phyloP scores from a whole-genome alignment of 1,140 invertebrate genomes.

The Venturia canescens region DNA sequence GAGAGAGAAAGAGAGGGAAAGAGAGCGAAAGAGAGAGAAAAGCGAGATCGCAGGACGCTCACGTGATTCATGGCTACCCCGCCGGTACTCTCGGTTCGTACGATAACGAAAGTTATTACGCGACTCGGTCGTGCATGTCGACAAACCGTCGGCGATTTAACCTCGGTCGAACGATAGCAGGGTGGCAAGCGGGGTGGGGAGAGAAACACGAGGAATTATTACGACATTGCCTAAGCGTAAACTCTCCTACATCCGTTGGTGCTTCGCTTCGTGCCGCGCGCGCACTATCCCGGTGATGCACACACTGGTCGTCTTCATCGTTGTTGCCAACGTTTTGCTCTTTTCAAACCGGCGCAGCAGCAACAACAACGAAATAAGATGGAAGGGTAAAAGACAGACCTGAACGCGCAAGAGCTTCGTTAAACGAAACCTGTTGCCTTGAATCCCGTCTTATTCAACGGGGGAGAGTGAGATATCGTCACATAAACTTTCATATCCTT shows the following conservation, averaged over 20 bases:
- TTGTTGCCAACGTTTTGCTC: constrained; percentile 10
- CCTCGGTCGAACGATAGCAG: constrained; percentile 37
- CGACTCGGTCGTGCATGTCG: constrained; percentile 65
- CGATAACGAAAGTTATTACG: constrained; percentile 68
- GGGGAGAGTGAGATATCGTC: constrained; percentile 42
- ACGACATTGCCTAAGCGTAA: constrained; percentile 49
- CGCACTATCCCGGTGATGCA: constrained; percentile 24
- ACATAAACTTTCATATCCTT: constrained; percentile 49
- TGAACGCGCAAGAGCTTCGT: constrained; percentile 56
- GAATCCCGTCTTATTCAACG: constrained; percentile 38
- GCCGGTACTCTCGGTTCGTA: constrained; percentile 43
- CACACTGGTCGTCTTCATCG: constrained; percentile 5
- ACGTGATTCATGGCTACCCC: constrained; percentile 64
- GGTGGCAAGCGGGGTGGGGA: not conserved
- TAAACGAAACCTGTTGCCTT: constrained; percentile 66
- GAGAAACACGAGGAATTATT: constrained; percentile 65
- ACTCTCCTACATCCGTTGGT: constrained; percentile 34
- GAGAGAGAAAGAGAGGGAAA: constrained; percentile 12
- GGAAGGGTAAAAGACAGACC: constrained; percentile 17
- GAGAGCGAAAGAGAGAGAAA: constrained; percentile 10
- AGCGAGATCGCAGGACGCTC: constrained; percentile 40
- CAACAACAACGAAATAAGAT: constrained; percentile 32
- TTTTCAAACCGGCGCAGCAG: constrained; percentile 46
- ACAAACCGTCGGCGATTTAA: constrained; percentile 54
- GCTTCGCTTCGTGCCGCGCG: not conserved